These are phyloP conservation scores for Hydropsyche tenuis DNA, from an alignment of 1,140 invertebrate species.

Conservation along the genomic window DNA sequence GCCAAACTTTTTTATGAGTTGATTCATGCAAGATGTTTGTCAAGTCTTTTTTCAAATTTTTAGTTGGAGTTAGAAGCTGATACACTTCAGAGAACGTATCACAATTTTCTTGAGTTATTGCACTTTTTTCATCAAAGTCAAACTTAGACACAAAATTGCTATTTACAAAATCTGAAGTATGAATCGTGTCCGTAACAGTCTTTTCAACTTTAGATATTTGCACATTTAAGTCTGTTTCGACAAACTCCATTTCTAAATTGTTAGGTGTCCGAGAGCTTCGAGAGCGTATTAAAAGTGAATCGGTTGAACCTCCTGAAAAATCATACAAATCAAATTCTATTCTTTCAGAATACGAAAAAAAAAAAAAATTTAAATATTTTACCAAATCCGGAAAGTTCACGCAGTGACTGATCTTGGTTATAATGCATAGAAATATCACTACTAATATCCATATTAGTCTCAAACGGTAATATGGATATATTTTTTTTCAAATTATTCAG, in stretches of 20 bases:
- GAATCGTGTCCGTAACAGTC: not conserved
- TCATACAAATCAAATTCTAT: not conserved
- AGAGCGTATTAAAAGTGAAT: not conserved
- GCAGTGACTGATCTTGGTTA: constrained; percentile 53
- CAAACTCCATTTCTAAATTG: constrained; percentile 20
- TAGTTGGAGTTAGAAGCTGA: constrained; percentile 43
- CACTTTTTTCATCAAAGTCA: constrained; percentile 35
- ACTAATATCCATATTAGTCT: constrained; percentile 62
- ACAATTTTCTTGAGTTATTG: constrained; percentile 32
- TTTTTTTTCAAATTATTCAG: constrained; percentile 33
- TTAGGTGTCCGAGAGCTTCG: not conserved
- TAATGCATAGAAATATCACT: constrained; percentile 57
- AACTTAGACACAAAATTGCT: not conserved
- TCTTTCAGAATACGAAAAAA: not conserved
- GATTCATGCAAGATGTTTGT: not conserved
- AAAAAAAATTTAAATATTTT: constrained; percentile 13
- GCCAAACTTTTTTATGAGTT: not conserved
- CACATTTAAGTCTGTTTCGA: constrained; percentile 7
- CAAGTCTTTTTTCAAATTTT: constrained; percentile 23
- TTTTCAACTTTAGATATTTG: not conserved
- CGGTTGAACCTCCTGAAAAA: constrained; percentile 20
- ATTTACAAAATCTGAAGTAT: not conserved
- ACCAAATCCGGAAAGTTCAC: constrained; percentile 37
- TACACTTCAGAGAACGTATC: constrained; percentile 37
- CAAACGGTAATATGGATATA: constrained; percentile 52